A percentile compares a stretch with the other conserved stretches of the same genome.
Conservation (phyloP, 2,888 invertebrate species). For the Prenolepis imparis region DNA sequence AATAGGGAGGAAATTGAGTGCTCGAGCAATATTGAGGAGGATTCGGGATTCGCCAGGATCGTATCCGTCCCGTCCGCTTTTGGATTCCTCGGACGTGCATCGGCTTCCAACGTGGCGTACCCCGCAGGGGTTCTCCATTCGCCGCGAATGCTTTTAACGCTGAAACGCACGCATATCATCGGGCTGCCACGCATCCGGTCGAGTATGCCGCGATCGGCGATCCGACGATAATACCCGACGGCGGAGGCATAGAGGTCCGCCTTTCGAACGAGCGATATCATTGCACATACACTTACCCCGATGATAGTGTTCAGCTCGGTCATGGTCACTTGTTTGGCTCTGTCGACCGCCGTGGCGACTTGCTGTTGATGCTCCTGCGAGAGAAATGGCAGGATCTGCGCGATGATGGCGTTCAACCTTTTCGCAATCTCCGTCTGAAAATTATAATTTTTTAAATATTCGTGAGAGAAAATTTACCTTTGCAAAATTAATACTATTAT, state of each 20-base stretch:
- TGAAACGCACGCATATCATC: slow-evolving; percentile 29
- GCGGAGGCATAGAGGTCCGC: neutral
- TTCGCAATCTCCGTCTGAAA: slow-evolving; percentile 98
- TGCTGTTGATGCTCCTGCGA: slow-evolving; percentile 97
- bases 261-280: slow-evolving; percentile 41
- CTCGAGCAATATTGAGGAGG: slow-evolving; percentile 86
- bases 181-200: slow-evolving; percentile 2
- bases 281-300: slow-evolving; percentile 90
- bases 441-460: slow-evolving; percentile 54
- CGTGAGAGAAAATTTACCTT: neutral
- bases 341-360: slow-evolving; percentile 96
- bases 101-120: slow-evolving; percentile 79
- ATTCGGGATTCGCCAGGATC: slow-evolving; percentile 84
- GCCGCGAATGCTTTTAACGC: slow-evolving; percentile 68
- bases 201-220: slow-evolving; percentile 19
- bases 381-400: slow-evolving; percentile 97
- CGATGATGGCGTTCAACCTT: slow-evolving; percentile 96
- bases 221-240: neutral
- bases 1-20: slow-evolving; percentile 87
- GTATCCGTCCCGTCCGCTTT: slow-evolving; percentile 84
- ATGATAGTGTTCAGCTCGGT: slow-evolving; percentile 97
- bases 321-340: slow-evolving; percentile 98
- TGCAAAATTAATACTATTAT: neutral
- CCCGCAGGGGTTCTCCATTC: slow-evolving; percentile 79
- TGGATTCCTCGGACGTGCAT: slow-evolving; percentile 84